Base-by-base conservation (phyloP, 2,888 invertebrate genomes). In the Punctoribates punctum region DNA sequence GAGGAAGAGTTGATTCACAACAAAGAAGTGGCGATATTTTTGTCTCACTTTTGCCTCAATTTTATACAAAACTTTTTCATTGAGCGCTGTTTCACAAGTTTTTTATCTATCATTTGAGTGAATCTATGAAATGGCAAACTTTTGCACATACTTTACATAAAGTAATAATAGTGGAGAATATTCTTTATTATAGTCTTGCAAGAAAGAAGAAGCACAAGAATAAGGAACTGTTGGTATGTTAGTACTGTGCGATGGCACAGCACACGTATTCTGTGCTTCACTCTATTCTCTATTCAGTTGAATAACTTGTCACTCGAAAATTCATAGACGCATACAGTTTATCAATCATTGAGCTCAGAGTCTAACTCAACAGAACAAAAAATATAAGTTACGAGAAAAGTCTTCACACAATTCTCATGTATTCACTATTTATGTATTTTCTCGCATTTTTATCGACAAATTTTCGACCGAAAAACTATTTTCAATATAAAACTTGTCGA, bases 121-220 rank as follows among this genome's bases (percentile, higher is more conserved):
- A 60, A 60, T 60, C 60, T 60, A 60, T 60, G 23, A 67, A 67
- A 67, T 42, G 15, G 67, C 38, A 67, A 67, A 67, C 67, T 67
- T 67, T 67, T 67, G n/a, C 38, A 29, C 67, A 67, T 67, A 42
- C 67, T 67, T 67, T 67, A 20, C 67, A 67, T 67, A 67, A 38
- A 42, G 42, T 67, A 67, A 60, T 60, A 25, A 60, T 29, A 60
- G 60, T 27, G 27, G 8, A 60, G 60, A 60, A 60, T 60, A 60
- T 60, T 60, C 60, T 60, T 60, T 60, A 60, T 60, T 60, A 60
- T 60, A 60, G 15, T 23, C 57, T 60, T 60, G 60, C 51, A 3
- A 25, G 57, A 57, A n/a, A 57, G 27, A 60, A 42, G 42, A 42
- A 42, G 42, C 8, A 42, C 11, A 13, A 11, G 42, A 42, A 42